Conservation (phyloP, 2,888 invertebrate genomes). For the Thymelicus lineola region DNA sequence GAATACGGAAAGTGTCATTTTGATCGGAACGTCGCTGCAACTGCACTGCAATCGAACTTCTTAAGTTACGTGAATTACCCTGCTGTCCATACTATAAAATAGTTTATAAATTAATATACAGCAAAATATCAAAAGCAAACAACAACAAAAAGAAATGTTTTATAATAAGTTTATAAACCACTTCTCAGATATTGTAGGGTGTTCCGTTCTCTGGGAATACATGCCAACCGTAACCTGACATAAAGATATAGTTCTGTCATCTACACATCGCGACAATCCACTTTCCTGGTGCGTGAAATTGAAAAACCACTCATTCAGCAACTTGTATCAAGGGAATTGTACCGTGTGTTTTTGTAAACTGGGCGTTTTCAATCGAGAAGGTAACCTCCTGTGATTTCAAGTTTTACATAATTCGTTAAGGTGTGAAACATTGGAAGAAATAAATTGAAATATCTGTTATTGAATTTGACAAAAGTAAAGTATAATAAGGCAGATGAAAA, state of each 20-base stretch:
- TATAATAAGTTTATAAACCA: neutral
- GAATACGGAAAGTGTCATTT: too few species aligned
- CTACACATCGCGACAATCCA: conserved; percentile 22
- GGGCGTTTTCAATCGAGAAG: conserved; percentile 30
- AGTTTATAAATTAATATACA: too few species aligned
- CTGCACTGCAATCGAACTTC: too few species aligned
- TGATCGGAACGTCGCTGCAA: too few species aligned
- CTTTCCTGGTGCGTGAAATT: conserved; percentile 37
- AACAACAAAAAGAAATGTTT: too few species aligned
- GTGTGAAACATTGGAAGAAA: conserved; percentile 13
- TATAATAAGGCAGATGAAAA: too few species aligned
- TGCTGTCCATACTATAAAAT: too few species aligned
- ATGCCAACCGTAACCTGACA: neutral
- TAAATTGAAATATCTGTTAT: conserved; percentile 21
- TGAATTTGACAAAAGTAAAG: neutral
- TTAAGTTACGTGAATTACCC: too few species aligned
- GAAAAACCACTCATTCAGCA: conserved; percentile 33
- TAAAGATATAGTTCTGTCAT: neutral
- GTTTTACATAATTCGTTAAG: conserved; percentile 24
- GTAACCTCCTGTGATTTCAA: conserved; percentile 19
- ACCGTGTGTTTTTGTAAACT: neutral
- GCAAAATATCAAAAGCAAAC: too few species aligned
- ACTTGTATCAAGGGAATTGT: conserved; percentile 33
- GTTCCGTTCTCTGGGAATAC: neutral
- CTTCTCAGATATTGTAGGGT: neutral